A percentile compares a stretch with the other conserved stretches of the same genome.
phyloP scores from a whole-genome alignment of 1,140 invertebrate species.

The Drosophila parvula region DNA sequence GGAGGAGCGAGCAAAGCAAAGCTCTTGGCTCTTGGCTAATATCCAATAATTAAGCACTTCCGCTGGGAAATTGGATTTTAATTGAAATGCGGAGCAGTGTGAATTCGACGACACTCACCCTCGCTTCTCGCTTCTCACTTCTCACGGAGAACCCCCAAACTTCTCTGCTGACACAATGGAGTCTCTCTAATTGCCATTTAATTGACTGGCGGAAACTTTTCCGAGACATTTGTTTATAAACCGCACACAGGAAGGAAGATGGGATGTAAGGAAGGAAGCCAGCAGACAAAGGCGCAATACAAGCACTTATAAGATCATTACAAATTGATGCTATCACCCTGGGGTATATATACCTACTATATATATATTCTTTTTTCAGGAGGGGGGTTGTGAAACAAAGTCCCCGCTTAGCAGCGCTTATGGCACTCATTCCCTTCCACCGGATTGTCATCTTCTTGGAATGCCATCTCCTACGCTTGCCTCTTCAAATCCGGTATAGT shows the following conservation, averaged over 20 bases:
- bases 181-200: conserved; percentile 67
- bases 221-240: conserved; percentile 66
- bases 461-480: conserved; percentile 62
- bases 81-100: conserved; percentile 54
- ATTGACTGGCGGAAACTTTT: conserved; percentile 68
- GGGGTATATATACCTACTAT: conserved; percentile 4
- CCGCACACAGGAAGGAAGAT: conserved; percentile 35
- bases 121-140: not conserved
- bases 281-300: conserved; percentile 66
- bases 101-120: conserved; percentile 36
- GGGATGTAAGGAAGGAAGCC: not conserved
- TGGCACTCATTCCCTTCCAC: conserved; percentile 46
- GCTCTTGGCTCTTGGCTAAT: conserved; percentile 33
- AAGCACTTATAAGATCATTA: conserved; percentile 80
- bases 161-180: conserved; percentile 37
- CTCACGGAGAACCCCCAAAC: not conserved
- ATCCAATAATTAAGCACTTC: conserved; percentile 56
- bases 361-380: conserved; percentile 5
- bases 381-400: not conserved
- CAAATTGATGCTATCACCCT: conserved; percentile 74
- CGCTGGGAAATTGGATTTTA: conserved; percentile 58
- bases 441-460: conserved; percentile 47
- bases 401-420: conserved; percentile 48
- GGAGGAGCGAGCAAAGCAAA: conserved; percentile 26
- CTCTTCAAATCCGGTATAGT: conserved; percentile 73